phyloP scores from a whole-genome alignment of 2,797 vertebrate genomes.

The Microhierax caerulescens region DNA sequence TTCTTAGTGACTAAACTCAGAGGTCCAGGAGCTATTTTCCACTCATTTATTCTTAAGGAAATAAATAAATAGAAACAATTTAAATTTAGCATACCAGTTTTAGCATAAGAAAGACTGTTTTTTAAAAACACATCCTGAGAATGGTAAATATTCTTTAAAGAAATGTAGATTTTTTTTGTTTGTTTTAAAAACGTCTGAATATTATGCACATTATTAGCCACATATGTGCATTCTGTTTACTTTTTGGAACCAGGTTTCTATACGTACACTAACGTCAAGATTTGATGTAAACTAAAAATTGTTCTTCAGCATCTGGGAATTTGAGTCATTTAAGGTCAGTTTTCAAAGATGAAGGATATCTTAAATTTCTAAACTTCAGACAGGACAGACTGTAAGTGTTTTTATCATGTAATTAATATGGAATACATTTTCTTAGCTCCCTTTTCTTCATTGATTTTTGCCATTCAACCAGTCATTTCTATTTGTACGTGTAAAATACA shows the following conservation, averaged over 20 bases:
- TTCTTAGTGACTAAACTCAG: not conserved
- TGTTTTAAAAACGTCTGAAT: not conserved
- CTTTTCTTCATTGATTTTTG: conserved; percentile 41
- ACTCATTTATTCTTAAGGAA: not conserved
- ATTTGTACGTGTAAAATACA: conserved; percentile 15
- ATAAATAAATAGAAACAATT: not conserved
- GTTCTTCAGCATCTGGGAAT: not conserved
- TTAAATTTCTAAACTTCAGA: conserved; percentile 1
- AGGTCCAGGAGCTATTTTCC: not conserved
- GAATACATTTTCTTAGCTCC: conserved; percentile 39
- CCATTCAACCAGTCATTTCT: not conserved
- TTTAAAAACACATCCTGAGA: fast-evolving
- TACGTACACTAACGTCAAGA: not conserved
- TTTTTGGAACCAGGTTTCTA: not conserved
- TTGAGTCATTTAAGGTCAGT: not conserved
- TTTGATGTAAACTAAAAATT: not conserved
- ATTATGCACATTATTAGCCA: not conserved
- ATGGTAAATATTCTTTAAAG: not conserved
- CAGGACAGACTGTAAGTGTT: not conserved
- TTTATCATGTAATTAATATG: conserved; percentile 30
- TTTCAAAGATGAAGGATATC: not conserved
- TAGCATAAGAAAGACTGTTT: not conserved
- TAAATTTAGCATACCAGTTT: not conserved
- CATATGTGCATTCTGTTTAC: not conserved
- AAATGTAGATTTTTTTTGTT: not conserved